Percentiles rank a stretch among this genome's conserved stretches.
phyloP scores from a whole-genome alignment of 2,113 vertebrate species.

The Tonatia bakeri region DNA sequence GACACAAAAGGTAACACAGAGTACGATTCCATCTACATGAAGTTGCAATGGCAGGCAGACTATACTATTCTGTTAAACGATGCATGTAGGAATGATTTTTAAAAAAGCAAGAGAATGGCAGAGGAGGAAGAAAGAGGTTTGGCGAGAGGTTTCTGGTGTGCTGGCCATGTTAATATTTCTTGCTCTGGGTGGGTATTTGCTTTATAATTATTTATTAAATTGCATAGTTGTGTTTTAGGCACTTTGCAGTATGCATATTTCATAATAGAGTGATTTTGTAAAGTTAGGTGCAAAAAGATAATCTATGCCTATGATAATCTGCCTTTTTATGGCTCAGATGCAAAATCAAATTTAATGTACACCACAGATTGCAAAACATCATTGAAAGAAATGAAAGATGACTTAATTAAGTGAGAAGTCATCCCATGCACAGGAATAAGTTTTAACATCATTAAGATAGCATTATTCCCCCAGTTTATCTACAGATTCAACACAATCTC shows the following conservation, averaged over 20 bases:
- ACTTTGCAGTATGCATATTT: not conserved
- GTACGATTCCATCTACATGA: not conserved
- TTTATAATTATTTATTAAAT: not conserved
- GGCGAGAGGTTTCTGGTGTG: not conserved
- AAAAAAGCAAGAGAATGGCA: not conserved
- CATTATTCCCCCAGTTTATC: not conserved
- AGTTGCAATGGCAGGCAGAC: not conserved
- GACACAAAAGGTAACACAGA: not conserved
- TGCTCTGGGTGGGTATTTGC: not conserved
- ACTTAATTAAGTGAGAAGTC: not conserved
- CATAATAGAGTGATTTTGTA: not conserved
- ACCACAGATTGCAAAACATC: not conserved
- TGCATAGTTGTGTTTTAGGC: not conserved
- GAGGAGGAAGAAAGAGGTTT: not conserved
- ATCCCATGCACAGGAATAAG: not conserved
- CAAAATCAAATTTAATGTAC: not conserved
- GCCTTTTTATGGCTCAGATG: not conserved
- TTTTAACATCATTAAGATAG: not conserved
- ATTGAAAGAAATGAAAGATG: not conserved
- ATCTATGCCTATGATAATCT: not conserved
- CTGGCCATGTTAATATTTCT: not conserved
- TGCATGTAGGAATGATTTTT: not conserved
- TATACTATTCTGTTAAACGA: not conserved
- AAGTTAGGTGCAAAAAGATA: not conserved
- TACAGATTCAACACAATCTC: not conserved